A percentile compares a stretch with the other conserved stretches of the same genome.
Conservation (phyloP, 1,140 invertebrate species). For the Drosophila nigrodunni region DNA sequence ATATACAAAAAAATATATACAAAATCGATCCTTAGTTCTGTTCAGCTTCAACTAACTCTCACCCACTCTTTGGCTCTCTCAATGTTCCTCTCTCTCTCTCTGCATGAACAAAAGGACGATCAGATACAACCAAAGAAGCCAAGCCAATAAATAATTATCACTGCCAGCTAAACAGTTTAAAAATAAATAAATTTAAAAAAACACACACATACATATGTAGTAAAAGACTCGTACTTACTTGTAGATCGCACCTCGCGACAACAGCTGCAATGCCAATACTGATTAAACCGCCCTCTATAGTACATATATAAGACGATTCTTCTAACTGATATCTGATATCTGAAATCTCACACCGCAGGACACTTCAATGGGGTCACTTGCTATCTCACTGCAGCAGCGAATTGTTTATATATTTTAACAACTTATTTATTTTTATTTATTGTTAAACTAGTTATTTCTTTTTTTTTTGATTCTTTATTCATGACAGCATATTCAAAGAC, state of each 20-base stretch:
- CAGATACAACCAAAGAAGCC: constrained; percentile 58
- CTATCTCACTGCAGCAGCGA: not conserved
- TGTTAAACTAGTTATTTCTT: constrained; percentile 3
- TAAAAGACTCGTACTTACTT: not conserved
- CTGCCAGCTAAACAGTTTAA: constrained; percentile 56
- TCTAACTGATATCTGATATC: not conserved
- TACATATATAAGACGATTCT: not conserved
- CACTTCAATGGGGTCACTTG: not conserved
- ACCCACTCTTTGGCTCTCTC: constrained; percentile 5
- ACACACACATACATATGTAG: constrained; percentile 10
- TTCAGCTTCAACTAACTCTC: not conserved
- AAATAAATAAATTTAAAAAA: constrained; percentile 14
- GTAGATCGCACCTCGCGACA: constrained; percentile 4
- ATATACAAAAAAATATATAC: too few relatives aligned
- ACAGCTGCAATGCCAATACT: constrained; percentile 36
- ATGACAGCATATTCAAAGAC: constrained; percentile 69
- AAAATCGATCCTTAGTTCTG: not conserved
- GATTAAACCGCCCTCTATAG: not conserved
- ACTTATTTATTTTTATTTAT: constrained; percentile 11
- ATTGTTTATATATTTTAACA: constrained; percentile 14
- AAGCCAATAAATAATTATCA: constrained; percentile 69
- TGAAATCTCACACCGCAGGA: not conserved
- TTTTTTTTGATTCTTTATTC: constrained; percentile 10
- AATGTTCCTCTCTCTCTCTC: not conserved
- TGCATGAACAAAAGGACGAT: constrained; percentile 34